Conservation (phyloP, 1,140 invertebrate species). For the Potamilus streckersoni region DNA sequence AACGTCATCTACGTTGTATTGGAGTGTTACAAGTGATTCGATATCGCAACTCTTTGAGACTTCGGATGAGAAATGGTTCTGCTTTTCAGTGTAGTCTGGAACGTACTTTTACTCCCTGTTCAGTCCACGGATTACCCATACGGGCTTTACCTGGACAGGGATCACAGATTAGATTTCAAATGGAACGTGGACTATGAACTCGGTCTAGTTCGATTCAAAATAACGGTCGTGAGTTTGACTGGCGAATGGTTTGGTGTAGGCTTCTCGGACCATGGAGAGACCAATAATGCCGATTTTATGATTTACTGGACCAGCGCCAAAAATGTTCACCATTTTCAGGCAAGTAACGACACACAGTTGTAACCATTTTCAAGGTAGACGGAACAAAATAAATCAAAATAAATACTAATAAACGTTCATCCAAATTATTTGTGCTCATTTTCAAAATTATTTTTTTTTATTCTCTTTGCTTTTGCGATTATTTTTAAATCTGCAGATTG, state of each 20-base stretch:
- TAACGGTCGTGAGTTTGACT: conserved; percentile 10
- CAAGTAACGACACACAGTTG: conserved; percentile 55
- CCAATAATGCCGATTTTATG: conserved; percentile 85
- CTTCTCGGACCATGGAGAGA: conserved; percentile 89
- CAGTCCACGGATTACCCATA: conserved; percentile 15
- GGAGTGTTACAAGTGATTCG: too few species aligned
- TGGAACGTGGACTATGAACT: conserved; percentile 41
- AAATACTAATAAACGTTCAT: not conserved
- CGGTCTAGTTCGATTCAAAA: conserved; percentile 33
- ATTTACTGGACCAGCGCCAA: conserved; percentile 82
- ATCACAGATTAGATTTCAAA: conserved; percentile 22
- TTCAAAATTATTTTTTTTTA: too few species aligned
- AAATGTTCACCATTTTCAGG: conserved; percentile 76
- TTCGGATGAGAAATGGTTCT: too few species aligned
- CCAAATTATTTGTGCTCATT: too few species aligned
- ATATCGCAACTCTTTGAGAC: too few species aligned
- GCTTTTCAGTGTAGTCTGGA: too few species aligned
- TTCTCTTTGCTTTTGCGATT: too few species aligned
- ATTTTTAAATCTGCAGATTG: too few species aligned
- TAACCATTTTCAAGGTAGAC: not conserved
- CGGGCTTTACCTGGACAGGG: conserved; percentile 22
- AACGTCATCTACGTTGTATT: too few species aligned
- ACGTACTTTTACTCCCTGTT: too few species aligned
- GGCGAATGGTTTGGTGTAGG: conserved; percentile 71
- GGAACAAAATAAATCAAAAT: not conserved